A percentile compares a stretch with the other conserved stretches of the same genome.
Evolutionary conservation across 37 sponge, comb jelly and placozoan genomes (phyloP).

Genomic region (Axinella damicornis): DNA sequence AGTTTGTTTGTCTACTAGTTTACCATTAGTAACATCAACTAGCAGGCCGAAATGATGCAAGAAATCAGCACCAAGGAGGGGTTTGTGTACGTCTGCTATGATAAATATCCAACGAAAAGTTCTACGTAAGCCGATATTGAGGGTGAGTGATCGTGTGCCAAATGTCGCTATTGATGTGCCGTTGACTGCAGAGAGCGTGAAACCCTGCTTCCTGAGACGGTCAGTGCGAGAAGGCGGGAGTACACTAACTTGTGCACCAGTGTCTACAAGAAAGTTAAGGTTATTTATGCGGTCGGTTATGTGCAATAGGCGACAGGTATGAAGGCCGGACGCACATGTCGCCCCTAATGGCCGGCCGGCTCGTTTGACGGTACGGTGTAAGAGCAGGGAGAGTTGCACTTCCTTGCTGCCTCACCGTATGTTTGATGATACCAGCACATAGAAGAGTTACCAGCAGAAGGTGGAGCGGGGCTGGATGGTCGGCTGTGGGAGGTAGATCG

Average conservation of each 20-base stretch:
- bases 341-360: constrained; percentile 64
- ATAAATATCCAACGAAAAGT: constrained; percentile 74
- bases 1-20: constrained; percentile 37
- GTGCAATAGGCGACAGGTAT: constrained; percentile 63
- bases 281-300: constrained; percentile 27
- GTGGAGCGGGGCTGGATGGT: not conserved
- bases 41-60: constrained; percentile 6
- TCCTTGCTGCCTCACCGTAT: constrained; percentile 55
- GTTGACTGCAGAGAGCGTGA: constrained; percentile 38
- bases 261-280: constrained; percentile 48
- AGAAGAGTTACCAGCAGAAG: not conserved
- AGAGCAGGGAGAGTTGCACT: constrained; percentile 57
- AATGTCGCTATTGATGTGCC: constrained; percentile 11
- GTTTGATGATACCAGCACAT: constrained; percentile 67
- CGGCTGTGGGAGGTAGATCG: not conserved
- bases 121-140: constrained; percentile 64
- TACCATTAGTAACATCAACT: not conserved
- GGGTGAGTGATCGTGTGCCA: constrained; percentile 57
- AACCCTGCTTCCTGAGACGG: not conserved
- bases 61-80: constrained; percentile 78
- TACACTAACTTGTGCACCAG: constrained; percentile 34
- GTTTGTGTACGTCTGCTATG: constrained; percentile 69
- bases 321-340: constrained; percentile 56
- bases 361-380: constrained; percentile 58
- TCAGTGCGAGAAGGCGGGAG: constrained; percentile 34